Conservation (phyloP, 2,113 vertebrate genomes). For the Cyanistes caeruleus region DNA sequence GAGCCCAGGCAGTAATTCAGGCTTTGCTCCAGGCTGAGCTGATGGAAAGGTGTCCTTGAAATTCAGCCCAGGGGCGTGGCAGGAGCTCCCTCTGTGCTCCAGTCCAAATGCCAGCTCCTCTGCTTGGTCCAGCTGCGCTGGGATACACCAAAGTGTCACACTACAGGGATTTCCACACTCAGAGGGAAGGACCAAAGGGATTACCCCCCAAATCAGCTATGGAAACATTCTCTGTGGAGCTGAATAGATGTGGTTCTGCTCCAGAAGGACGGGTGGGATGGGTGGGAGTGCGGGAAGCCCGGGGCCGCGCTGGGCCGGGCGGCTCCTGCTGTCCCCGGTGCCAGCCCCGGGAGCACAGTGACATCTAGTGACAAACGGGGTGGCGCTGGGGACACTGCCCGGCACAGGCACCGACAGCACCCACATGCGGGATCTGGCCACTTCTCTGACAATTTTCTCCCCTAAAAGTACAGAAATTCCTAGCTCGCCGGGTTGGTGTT, state of each 20-base stretch:
- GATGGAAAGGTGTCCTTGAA: not conserved
- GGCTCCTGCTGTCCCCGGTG: not conserved
- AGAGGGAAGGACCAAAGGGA: too few species aligned
- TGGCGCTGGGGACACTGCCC: not conserved
- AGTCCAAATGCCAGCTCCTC: not conserved
- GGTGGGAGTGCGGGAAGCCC: not conserved
- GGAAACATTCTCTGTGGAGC: not conserved
- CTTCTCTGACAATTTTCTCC: not conserved
- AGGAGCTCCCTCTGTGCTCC: not conserved
- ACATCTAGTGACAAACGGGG: constrained; percentile 79
- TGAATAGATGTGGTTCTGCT: not conserved
- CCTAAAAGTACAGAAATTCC: not conserved
- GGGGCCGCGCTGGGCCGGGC: not conserved
- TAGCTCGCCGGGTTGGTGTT: not conserved
- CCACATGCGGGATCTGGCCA: not conserved
- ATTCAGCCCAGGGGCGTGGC: not conserved
- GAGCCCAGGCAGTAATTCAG: not conserved
- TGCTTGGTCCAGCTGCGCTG: not conserved
- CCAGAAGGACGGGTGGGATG: not conserved
- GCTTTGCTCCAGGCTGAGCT: not conserved
- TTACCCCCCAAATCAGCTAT: not conserved
- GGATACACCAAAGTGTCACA: not conserved
- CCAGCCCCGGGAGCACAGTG: constrained; percentile 69
- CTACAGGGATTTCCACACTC: not conserved
- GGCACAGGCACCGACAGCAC: not conserved